Evolutionary conservation across 2,113 vertebrate genomes (phyloP).

Genomic region (Melospiza melodia): DNA sequence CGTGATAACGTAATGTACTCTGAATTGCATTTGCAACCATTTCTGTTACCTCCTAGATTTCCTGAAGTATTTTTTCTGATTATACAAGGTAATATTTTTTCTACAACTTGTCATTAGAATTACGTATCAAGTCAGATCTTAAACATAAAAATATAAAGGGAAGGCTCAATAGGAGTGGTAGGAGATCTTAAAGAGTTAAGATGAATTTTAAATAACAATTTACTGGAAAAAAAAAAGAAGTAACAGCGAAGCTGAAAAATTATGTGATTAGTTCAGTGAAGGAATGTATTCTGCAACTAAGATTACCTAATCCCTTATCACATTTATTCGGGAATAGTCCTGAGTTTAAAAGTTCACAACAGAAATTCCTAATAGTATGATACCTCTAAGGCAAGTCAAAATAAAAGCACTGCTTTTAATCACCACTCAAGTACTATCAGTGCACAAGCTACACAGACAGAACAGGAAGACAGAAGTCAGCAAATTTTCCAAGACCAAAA

Average conservation of each 20-base stretch:
- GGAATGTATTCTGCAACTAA: constrained; percentile 52
- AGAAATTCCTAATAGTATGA: constrained; percentile 62
- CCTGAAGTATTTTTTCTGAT: not conserved
- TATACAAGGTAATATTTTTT: constrained; percentile 16
- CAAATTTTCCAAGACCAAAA: not conserved
- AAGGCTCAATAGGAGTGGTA: not conserved
- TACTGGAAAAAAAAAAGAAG: not conserved
- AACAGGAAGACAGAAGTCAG: not conserved
- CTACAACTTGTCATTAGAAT: not conserved
- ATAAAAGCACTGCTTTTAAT: constrained; percentile 66
- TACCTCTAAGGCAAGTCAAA: constrained; percentile 50
- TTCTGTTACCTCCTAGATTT: not conserved
- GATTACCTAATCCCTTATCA: constrained; percentile 65
- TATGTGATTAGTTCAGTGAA: constrained; percentile 52
- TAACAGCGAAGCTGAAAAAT: constrained; percentile 33
- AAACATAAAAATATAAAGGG: not conserved
- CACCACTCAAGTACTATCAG: constrained; percentile 16
- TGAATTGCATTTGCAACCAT: not conserved
- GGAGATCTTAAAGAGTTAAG: not conserved
- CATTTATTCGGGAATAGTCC: constrained; percentile 65
- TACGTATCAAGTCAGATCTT: not conserved
- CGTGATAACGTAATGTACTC: not conserved
- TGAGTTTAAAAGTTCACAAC: constrained; percentile 79
- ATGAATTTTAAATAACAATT: constrained; percentile 39
- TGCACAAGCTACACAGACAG: not conserved